Conservation (phyloP, 2,113 vertebrate genomes). For the Nesogale talazaci region DNA sequence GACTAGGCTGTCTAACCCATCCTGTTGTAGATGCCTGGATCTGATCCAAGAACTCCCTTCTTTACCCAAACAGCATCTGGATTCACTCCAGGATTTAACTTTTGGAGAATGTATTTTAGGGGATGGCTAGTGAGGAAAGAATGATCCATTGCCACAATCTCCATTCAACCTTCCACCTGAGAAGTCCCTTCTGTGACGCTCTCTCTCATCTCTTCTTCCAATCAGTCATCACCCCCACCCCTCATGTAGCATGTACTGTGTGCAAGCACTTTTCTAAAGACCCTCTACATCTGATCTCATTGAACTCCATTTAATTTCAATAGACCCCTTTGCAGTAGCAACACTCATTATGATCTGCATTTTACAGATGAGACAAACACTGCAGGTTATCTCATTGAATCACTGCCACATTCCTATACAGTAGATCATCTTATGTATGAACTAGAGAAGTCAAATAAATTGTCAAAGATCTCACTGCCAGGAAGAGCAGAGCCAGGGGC, state of each 20-base stretch:
- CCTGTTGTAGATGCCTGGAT: neutral
- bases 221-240: neutral
- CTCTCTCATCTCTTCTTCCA: neutral
- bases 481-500: neutral
- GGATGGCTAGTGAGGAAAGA: neutral
- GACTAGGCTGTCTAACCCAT: conserved; percentile 58
- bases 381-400: neutral
- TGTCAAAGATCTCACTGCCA: neutral
- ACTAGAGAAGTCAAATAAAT: neutral
- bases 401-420: neutral
- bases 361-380: neutral
- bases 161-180: neutral
- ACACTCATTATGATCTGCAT: neutral
- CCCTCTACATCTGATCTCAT: neutral
- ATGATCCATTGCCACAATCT: neutral
- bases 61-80: conserved; percentile 53
- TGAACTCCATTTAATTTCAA: neutral
- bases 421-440: neutral
- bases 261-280: neutral
- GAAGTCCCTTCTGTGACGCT: neutral
- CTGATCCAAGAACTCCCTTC: conserved; percentile 70
- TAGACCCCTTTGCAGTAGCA: neutral
- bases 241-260: rapidly evolving
- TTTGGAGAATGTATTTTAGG: conserved; percentile 9
- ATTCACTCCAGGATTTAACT: conserved; percentile 41